Evolutionary conservation across 2,797 vertebrate genomes (phyloP).

Genomic region (Cyprinodon diabolis): DNA sequence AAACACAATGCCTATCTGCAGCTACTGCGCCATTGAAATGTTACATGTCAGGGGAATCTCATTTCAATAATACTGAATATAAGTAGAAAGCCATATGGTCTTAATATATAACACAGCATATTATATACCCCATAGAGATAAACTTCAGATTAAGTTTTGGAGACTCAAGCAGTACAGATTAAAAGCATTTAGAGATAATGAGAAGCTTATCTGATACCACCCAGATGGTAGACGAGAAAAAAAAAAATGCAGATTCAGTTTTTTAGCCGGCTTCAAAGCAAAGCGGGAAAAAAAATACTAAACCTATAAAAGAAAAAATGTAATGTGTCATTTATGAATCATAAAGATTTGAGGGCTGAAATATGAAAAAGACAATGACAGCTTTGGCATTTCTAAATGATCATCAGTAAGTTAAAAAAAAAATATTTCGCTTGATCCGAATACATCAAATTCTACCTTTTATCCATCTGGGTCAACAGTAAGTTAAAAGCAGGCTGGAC

Average conservation of each 20-base stretch:
- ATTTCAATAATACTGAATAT: constrained; percentile 16
- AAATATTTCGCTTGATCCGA: too few species aligned
- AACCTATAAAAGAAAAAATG: background rate
- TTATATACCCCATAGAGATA: background rate
- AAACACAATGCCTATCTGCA: constrained; percentile 15
- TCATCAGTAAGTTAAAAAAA: background rate
- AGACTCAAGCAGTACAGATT: background rate
- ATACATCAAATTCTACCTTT: too few species aligned
- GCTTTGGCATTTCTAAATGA: background rate
- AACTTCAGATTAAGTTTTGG: background rate
- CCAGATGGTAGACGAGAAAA: background rate
- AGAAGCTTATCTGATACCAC: background rate
- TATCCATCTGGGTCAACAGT: too few species aligned
- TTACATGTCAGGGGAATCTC: background rate
- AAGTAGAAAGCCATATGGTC: background rate
- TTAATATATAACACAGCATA: background rate
- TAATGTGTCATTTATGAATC: background rate
- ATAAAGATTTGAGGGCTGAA: background rate
- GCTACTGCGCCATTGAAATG: background rate
- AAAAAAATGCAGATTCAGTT: background rate
- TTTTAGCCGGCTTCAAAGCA: background rate
- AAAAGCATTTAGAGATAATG: background rate
- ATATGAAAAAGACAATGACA: background rate
- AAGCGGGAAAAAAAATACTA: background rate
- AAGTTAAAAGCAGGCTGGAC: too few species aligned